Evolutionary conservation across 2,888 invertebrate genomes (phyloP).

Genomic region (Drosophila nr. perissopoda): DNA sequence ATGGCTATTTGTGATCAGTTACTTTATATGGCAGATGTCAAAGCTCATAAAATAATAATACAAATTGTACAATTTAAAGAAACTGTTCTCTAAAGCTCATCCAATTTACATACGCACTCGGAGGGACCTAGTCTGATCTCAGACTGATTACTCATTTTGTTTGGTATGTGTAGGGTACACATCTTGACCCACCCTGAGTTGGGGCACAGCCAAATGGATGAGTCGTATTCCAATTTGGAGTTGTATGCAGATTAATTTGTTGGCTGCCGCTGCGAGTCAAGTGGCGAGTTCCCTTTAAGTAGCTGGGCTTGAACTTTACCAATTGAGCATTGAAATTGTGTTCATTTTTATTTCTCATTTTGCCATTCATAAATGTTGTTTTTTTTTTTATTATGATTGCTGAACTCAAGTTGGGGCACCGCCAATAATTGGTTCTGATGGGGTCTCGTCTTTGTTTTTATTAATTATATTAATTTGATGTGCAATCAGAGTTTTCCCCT

Average conservation of each 20-base stretch:
- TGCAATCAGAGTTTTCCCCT: constrained; percentile 56
- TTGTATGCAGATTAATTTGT: constrained; percentile 62
- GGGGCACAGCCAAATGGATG: constrained; percentile 1
- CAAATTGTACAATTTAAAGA: background rate
- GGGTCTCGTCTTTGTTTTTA: constrained; percentile 44
- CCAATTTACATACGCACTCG: constrained; percentile 16
- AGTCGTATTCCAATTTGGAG: constrained; percentile 39
- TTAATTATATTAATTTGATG: constrained; percentile 71
- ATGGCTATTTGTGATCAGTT: background rate
- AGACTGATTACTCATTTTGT: constrained; percentile 27
- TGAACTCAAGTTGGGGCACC: constrained; percentile 37
- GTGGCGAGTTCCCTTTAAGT: constrained; percentile 67
- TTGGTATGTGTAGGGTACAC: constrained; percentile 8
- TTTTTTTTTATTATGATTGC: constrained; percentile 9
- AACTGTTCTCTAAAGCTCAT: background rate
- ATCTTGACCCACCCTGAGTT: constrained; percentile 34
- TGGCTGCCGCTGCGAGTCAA: constrained; percentile 59
- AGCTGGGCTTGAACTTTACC: constrained; percentile 64
- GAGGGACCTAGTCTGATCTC: constrained; percentile 33
- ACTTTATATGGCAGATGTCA: background rate
- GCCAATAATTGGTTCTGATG: constrained; percentile 60
- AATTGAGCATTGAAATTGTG: constrained; percentile 73
- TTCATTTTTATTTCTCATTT: constrained; percentile 25
- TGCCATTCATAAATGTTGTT: constrained; percentile 11
- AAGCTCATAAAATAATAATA: background rate